Percentiles rank a stretch among this genome's conserved stretches.
phyloP scores from a whole-genome alignment of 2,113 vertebrate genomes.

The Dunckerocampus dactyliophorus region DNA sequence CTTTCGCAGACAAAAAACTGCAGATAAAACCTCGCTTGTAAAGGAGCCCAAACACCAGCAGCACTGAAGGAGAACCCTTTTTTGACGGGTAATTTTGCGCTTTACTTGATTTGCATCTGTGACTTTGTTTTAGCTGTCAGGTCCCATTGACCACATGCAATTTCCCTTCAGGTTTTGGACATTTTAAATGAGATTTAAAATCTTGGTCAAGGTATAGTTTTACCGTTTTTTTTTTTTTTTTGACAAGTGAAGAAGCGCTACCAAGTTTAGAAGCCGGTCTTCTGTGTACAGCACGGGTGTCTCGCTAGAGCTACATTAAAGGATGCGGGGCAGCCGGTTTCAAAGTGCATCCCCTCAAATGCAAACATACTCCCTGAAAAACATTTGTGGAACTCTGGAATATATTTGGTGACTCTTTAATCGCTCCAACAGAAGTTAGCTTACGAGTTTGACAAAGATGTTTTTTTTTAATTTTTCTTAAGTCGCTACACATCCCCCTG shows the following conservation, averaged over 20 bases:
- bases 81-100: neutral
- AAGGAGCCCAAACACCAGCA: conserved; percentile 3
- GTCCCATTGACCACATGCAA: conserved; percentile 7
- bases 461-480: no score
- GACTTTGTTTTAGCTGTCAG: conserved; percentile 16
- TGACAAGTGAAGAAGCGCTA: neutral
- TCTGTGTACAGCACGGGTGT: no score
- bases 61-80: neutral
- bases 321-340: no score
- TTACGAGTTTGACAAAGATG: no score
- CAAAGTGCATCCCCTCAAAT: no score
- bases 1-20: conserved; percentile 62
- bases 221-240: conserved; percentile 3
- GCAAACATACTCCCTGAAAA: no score
- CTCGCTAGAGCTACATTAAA: no score
- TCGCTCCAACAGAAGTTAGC: no score
- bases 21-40: conserved; percentile 76
- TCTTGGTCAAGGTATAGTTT: neutral
- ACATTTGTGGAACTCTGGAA: no score
- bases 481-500: no score
- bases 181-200: conserved; percentile 26
- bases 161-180: conserved; percentile 23
- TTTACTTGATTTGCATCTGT: neutral
- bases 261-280: neutral
- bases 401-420: no score